phyloP scores from a whole-genome alignment of 2,113 vertebrate genomes.

The Crotalus viridis region DNA sequence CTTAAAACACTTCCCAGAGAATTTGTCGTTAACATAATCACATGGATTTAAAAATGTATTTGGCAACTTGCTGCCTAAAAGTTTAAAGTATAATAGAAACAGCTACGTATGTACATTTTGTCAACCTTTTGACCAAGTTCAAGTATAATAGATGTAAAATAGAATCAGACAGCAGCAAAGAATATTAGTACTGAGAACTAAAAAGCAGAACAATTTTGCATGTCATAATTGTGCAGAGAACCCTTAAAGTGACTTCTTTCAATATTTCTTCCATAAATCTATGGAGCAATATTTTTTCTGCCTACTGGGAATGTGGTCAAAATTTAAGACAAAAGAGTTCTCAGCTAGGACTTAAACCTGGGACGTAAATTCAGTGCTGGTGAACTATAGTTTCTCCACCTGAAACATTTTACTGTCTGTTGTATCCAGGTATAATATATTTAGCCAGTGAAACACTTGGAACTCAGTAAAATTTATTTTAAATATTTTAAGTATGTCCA shows the following conservation, averaged over 20 bases:
- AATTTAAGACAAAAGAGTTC: background rate
- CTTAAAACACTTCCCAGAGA: background rate
- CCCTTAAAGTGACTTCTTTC: background rate
- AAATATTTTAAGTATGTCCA: background rate
- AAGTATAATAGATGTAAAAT: background rate
- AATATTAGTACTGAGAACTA: background rate
- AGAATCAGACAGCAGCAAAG: background rate
- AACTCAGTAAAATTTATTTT: background rate
- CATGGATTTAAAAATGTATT: background rate
- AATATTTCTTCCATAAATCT: background rate
- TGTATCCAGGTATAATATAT: background rate
- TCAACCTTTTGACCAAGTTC: background rate
- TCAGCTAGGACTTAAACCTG: background rate
- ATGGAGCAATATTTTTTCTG: background rate
- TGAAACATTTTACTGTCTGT: background rate
- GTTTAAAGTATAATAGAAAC: background rate
- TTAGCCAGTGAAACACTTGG: background rate
- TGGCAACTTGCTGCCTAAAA: background rate
- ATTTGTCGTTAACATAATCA: background rate
- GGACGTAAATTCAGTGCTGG: background rate
- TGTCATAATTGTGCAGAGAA: background rate
- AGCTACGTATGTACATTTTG: background rate
- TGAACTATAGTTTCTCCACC: background rate
- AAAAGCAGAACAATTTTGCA: background rate
- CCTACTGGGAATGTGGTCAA: background rate